Percentiles rank a stretch among this genome's conserved stretches.
phyloP scores from a whole-genome alignment of 2,113 vertebrate species.

The Trematomus loennbergii region DNA sequence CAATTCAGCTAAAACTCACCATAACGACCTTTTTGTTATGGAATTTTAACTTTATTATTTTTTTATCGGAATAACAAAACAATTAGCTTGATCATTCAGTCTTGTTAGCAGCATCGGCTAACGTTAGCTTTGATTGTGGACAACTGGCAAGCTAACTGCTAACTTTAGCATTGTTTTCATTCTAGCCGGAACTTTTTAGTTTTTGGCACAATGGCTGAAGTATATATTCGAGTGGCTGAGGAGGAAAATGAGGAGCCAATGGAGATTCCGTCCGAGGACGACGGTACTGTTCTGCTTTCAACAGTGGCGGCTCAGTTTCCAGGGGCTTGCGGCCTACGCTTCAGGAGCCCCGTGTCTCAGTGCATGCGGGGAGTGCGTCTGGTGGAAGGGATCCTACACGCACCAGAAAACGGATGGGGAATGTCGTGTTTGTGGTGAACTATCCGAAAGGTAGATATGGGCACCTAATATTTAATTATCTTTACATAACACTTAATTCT shows the following conservation, averaged over 20 bases:
- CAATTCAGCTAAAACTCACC: background rate
- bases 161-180: slow-evolving; percentile 20
- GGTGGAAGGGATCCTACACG: slow-evolving; percentile 94
- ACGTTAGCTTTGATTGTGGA: slow-evolving; percentile 60
- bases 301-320: slow-evolving; percentile 97
- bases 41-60: background rate
- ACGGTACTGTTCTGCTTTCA: slow-evolving; percentile 96
- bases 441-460: slow-evolving; percentile 94
- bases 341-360: slow-evolving; percentile 95
- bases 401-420: slow-evolving; percentile 95
- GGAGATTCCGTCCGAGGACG: slow-evolving; percentile 97
- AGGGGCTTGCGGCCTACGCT: slow-evolving; percentile 95
- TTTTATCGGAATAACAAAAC: background rate
- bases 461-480: fast-evolving
- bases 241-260: slow-evolving; percentile 99
- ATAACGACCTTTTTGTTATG: background rate
- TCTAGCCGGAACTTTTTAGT: background rate
- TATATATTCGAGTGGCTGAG: slow-evolving; percentile 96
- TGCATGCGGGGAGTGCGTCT: slow-evolving; percentile 97
- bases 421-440: slow-evolving; percentile 95
- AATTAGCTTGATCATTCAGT: slow-evolving; percentile 38
- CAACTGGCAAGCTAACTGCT: slow-evolving; percentile 35
- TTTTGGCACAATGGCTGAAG: slow-evolving; percentile 84
- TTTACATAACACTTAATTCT: background rate
- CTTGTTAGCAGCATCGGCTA: slow-evolving; percentile 53